Evolutionary conservation across 2,113 vertebrate species (phyloP), one percentile per base, ranked within the genome.

Genomic region (Zeus faber): DNA sequence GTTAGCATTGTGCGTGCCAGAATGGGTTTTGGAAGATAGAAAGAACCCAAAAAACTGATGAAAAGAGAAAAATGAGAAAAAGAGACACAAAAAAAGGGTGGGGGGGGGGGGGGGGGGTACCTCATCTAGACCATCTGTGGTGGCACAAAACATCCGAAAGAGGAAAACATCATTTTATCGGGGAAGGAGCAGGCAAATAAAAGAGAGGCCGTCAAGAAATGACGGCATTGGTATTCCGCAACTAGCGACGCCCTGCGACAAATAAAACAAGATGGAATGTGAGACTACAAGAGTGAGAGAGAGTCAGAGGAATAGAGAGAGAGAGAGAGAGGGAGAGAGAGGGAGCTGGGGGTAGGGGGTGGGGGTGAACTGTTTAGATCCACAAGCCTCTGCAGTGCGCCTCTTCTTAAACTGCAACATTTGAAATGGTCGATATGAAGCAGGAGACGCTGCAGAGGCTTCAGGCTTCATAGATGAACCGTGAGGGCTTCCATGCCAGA

Each of bases 341-440:
- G 31, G 62, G 20, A 58, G 48, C 48, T 27, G 22, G 7, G 45
- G 27, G 55, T 25, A 21, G 23, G 44, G 33, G 6, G 20, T 45
- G 22, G 24, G 22, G 45, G 29, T 81, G 76, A 86, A 70, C 65
- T 72, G 54, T 69, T 48, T 80, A 68, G 63, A 66, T 67, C 78
- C 59, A 37, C 20, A 65, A 74, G 66, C 62, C 74, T 68, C 75
- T 67, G 61, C 35, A 33, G 72, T 65, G 52, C 47, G 21, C 48
- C 33, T 21, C 57, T 2, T 45, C 49, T 59, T 35, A 54, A 50
- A 55, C 44, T 35, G 57, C 65, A 72, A 66, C 68, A 76, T 81
- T 85, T 83, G 53, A 83, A 86, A 82, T 81, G 63, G 77, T 81
- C 73, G 82, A 82, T 80, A 75, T 79, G 69, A 68, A 83, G 64